phyloP scores from a whole-genome alignment of 2,888 invertebrate genomes.

The Drosophila pullipes region DNA sequence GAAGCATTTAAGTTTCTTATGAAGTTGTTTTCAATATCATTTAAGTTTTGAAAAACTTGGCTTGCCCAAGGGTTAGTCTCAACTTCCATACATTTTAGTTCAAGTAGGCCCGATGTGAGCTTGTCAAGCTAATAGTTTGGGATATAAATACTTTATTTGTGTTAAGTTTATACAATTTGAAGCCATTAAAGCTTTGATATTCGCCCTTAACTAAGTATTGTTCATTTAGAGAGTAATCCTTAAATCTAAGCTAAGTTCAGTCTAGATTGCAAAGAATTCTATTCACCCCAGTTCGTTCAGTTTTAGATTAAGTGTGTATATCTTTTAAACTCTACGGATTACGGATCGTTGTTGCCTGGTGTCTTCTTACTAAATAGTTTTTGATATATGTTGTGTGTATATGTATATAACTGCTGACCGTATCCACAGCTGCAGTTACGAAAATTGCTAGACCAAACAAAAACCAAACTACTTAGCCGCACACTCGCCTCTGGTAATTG shows the following conservation, averaged over 20 bases:
- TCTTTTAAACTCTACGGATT: background rate
- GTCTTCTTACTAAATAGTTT: constrained; percentile 52
- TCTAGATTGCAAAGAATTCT: background rate
- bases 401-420: constrained; percentile 19
- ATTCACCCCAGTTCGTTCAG: background rate
- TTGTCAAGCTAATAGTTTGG: background rate
- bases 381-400: constrained; percentile 12
- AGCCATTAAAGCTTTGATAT: background rate
- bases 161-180: background rate
- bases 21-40: background rate
- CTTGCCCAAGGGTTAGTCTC: background rate
- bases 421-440: constrained; percentile 65
- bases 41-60: background rate
- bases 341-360: constrained; percentile 24
- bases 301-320: background rate
- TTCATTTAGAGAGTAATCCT: background rate
- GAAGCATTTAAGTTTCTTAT: background rate
- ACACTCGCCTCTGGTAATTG: constrained; percentile 82
- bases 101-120: background rate
- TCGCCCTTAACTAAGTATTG: background rate
- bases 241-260: background rate
- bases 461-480: constrained; percentile 80
- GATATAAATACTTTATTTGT: background rate
- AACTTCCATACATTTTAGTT: background rate
- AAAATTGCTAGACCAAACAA: constrained; percentile 81